Evolutionary conservation across 2,113 vertebrate species (phyloP), one percentile per base, ranked within the genome.

Genomic region (Poeciliopsis occidentalis): DNA sequence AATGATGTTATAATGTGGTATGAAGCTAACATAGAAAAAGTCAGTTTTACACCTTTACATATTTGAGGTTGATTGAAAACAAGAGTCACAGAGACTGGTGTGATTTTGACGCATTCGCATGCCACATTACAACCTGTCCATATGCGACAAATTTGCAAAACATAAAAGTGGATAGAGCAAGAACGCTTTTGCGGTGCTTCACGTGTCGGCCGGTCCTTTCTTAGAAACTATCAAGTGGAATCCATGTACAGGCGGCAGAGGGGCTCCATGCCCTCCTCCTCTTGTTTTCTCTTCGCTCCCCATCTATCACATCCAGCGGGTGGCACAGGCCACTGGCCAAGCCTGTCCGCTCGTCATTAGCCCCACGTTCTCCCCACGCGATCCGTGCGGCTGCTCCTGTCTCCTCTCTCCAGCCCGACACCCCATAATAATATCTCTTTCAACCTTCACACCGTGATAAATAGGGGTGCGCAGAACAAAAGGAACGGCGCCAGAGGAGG

Each of bases 381-480:
- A 98, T 99, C 97, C 97, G 96, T 98, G 97, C 97, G 96, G 96
- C 97, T 98, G 98, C 98, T 97, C 97, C 97, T 98, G 98, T 97
- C 98, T 98, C 96, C 97, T 97, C 96, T 98, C 97, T 96, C 95
- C 96, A 96, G 97, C 88, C 92, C 83, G 89, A 77, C 92, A 92
- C 92, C 91, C 92, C 97, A 98, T 99, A 99, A 99, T 99, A 99
- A 99, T 98, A 99, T 99, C 98, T 99, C 97, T 99, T 98, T 99
- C 98, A 99, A 98, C 98, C 97, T 99, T 99, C 97, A 99, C 97
- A 98, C 97, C 95, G 96, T 99, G 98, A 99, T 99, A 99, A 99
- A 99, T 98, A 99, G 98, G 97, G 96, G 96, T 95, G 95, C 93
- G 88, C 95, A 96, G 97, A 99, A 99, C 97, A 99, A 98, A 98